Conservation (phyloP, 1,140 invertebrate genomes). For the Linepithema humile region DNA sequence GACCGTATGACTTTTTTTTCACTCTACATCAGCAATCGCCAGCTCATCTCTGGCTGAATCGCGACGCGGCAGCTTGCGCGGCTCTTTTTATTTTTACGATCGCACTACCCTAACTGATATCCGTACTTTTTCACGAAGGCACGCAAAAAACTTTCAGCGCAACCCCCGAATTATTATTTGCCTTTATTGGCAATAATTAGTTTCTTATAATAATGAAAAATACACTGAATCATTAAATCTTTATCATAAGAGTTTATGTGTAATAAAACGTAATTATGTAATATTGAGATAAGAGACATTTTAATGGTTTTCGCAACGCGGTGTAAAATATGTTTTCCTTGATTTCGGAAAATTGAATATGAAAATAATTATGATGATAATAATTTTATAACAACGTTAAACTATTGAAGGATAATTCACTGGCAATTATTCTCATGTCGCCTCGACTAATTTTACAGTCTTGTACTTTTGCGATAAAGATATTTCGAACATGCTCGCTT, state of each 20-base stretch:
- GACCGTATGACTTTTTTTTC: constrained; percentile 40
- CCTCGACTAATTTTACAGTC: neutral
- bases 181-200: constrained; percentile 18
- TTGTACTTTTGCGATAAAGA: neutral
- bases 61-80: constrained; percentile 49
- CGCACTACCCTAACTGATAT: constrained; percentile 29
- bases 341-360: neutral
- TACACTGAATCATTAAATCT: neutral
- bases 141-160: neutral
- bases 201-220: neutral
- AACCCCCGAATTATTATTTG: neutral
- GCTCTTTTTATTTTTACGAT: constrained; percentile 55
- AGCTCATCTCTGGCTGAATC: constrained; percentile 48
- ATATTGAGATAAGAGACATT: neutral
- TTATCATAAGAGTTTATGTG: neutral
- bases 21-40: constrained; percentile 44
- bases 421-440: neutral
- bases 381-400: neutral
- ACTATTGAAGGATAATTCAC: neutral
- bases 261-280: neutral
- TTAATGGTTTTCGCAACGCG: neutral
- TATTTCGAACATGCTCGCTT: neutral
- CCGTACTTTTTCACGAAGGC: constrained; percentile 7
- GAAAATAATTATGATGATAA: neutral
- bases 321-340: neutral